Percentiles rank a stretch among this genome's conserved stretches.
These are phyloP conservation scores for Tretioscincus oriximinensis DNA, from an alignment of 2,113 vertebrate species.

Conservation along the genomic window DNA sequence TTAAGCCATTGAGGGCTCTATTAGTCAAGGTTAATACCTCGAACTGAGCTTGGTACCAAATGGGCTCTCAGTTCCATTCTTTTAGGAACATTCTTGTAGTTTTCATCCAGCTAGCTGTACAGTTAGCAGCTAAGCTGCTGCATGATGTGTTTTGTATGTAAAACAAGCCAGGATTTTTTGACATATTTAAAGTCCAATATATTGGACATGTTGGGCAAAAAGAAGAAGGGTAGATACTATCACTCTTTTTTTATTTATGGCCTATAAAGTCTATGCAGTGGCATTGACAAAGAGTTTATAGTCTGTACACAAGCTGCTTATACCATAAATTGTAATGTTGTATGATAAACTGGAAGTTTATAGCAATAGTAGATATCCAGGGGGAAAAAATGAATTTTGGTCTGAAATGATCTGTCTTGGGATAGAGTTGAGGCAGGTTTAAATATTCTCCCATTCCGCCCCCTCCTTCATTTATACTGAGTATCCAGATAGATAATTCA, in stretches of 20 bases:
- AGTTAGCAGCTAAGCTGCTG: too few relatives aligned
- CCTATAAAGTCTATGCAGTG: conserved; percentile 80
- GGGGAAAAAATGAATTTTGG: conserved; percentile 71
- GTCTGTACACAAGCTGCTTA: conserved; percentile 81
- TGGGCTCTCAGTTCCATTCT: too few relatives aligned
- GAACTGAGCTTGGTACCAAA: too few relatives aligned
- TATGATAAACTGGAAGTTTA: conserved; percentile 82
- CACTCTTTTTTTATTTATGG: conserved; percentile 78
- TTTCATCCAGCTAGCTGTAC: too few relatives aligned
- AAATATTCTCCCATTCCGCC: conserved; percentile 78
- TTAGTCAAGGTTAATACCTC: too few relatives aligned
- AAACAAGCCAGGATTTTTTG: conserved; percentile 72
- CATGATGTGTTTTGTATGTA: conserved; percentile 46
- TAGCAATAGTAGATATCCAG: conserved; percentile 77
- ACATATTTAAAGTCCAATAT: conserved; percentile 71
- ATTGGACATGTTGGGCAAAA: conserved; percentile 67
- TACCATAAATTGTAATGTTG: conserved; percentile 84
- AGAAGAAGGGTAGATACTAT: conserved; percentile 73
- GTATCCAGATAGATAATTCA: conserved; percentile 73
- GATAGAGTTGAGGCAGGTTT: conserved; percentile 69
- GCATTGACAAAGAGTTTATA: conserved; percentile 83
- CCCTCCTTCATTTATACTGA: conserved; percentile 75
- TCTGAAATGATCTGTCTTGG: conserved; percentile 72
- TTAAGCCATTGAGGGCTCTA: too few relatives aligned
- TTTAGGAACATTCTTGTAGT: too few relatives aligned